Base-by-base conservation (phyloP, 2,113 vertebrate species). In the Ameiurus melas region DNA sequence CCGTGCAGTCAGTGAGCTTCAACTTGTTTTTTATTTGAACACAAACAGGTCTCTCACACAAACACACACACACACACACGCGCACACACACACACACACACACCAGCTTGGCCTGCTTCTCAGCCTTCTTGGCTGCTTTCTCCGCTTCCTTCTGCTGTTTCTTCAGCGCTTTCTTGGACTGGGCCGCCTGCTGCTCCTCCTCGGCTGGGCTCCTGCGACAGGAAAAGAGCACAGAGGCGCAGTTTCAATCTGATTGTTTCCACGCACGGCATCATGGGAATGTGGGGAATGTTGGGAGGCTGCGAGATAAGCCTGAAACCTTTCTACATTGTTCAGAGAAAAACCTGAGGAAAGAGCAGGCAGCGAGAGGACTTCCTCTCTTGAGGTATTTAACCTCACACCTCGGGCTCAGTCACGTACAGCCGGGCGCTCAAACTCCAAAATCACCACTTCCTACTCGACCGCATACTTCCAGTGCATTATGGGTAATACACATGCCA, bases 121-220 rank as follows among this genome's bases (percentile, higher is more conserved):
- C 93, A 86, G 95, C 96, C 95, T 97, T 97, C 93, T 96, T 96
- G 70, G 92, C 90, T 62, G 94, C 93, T 94, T 96, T 95, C 89
- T 91, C 94, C 22, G 96, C 95, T 96, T 98, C 97, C 96, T 97
- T 94, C 90, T 95, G 94, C 94, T 95, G 93, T 95, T 96, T 96
- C 95, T 96, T 96, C 85, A 92, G 92, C 84, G 91, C 93, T 95
- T 97, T 96, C 95, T 97, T 96, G 87, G 95, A 94, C 94, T 94
- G 93, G 79, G 92, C 93, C 93, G 92, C 93, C 94, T 96, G 94
- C 86, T 93, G 93, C 95, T 96, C 92, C 90, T 93, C 95, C 71
- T 94, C 94, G 71, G 95, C 92, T 89, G 93, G 94, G 89, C 96
- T 51, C 47, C 47, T 95, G 92, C 66, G 88, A 91, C 93, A 97